Evolutionary conservation across 2,888 invertebrate genomes (phyloP).

Genomic region (Standfussiana lucernea): DNA sequence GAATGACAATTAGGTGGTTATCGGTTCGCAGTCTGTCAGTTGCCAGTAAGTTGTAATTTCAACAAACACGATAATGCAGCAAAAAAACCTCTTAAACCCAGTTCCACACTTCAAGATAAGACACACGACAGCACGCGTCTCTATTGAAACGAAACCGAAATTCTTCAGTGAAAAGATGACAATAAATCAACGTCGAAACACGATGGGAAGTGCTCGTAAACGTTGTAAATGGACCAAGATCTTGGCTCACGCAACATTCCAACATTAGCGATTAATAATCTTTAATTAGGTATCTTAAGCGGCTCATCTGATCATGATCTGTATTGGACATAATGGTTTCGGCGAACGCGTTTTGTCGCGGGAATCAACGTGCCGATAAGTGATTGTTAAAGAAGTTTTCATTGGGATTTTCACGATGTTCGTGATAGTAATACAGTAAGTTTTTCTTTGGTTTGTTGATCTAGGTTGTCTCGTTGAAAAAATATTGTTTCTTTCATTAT

Average conservation of each 20-base stretch:
- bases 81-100: neutral
- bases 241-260: conserved; percentile 65
- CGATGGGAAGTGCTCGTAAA: conserved; percentile 57
- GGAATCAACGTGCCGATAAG: conserved; percentile 7
- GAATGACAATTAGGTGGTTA: neutral
- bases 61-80: neutral
- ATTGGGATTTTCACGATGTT: neutral
- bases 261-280: conserved; percentile 51
- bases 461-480: too few relatives aligned
- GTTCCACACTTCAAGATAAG: conserved; percentile 16
- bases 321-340: conserved; percentile 58
- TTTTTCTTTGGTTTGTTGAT: neutral
- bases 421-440: neutral
- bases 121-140: conserved; percentile 17
- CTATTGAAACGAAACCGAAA: conserved; percentile 55
- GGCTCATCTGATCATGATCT: conserved; percentile 61
- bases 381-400: conserved; percentile 27
- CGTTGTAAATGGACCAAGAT: conserved; percentile 41
- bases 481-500: too few relatives aligned
- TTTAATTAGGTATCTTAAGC: conserved; percentile 47
- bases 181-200: conserved; percentile 50
- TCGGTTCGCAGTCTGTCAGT: neutral
- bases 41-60: neutral
- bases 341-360: conserved; percentile 38
- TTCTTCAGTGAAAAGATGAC: conserved; percentile 53